phyloP scores from a whole-genome alignment of 2,888 invertebrate genomes.

The Bruchidius siliquastri region DNA sequence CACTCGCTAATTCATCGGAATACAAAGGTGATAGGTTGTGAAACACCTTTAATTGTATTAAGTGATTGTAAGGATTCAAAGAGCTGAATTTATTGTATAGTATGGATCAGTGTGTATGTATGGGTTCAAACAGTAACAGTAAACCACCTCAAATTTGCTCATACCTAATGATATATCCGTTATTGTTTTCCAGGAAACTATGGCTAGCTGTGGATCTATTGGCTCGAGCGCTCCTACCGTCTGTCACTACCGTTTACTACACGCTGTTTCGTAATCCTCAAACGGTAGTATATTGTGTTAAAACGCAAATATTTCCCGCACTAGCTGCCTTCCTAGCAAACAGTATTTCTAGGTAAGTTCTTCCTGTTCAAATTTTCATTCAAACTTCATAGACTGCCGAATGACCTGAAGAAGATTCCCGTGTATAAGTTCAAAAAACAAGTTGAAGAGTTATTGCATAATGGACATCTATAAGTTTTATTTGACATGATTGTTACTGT shows the following conservation, averaged over 20 bases:
- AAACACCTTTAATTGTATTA: neutral
- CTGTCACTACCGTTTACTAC: conserved; percentile 41
- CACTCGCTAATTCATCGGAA: too few species aligned
- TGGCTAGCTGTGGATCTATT: conserved; percentile 39
- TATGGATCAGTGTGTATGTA: neutral
- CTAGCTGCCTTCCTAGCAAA: conserved; percentile 43
- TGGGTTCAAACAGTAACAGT: neutral
- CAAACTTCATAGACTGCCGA: too few species aligned
- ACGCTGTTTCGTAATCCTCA: conserved; percentile 41
- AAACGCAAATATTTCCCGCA: conserved; percentile 40
- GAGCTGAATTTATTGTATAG: neutral
- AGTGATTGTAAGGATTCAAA: neutral
- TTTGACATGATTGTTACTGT: too few species aligned
- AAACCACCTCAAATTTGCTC: neutral
- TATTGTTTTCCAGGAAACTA: conserved; percentile 38
- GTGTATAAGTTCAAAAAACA: too few species aligned
- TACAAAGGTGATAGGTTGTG: too few species aligned
- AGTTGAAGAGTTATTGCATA: too few species aligned
- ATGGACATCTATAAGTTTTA: too few species aligned
- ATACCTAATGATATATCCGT: neutral
- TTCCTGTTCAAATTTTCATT: too few species aligned
- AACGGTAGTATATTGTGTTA: conserved; percentile 37
- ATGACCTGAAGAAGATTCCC: too few species aligned
- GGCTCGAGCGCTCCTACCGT: conserved; percentile 38
- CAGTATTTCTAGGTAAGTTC: conserved; percentile 34